Conservation (phyloP, 2,888 invertebrate genomes). For the Aporophyla nigra region DNA sequence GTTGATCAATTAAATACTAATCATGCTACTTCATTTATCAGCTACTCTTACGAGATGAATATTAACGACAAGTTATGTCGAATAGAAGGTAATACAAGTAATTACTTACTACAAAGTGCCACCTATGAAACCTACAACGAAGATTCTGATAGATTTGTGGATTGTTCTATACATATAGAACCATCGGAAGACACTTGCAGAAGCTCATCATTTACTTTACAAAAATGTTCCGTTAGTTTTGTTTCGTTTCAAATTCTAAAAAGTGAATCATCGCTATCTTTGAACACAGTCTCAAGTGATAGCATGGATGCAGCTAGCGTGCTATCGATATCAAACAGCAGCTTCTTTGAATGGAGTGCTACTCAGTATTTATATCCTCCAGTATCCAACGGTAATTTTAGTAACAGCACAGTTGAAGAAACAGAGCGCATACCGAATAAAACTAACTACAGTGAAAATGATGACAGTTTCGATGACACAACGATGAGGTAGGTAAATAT, state of each 20-base stretch:
- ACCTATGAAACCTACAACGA: neutral
- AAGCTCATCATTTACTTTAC: slow-evolving; percentile 10
- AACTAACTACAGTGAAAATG: slow-evolving; percentile 41
- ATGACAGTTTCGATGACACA: slow-evolving; percentile 41
- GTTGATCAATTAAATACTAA: slow-evolving; percentile 13
- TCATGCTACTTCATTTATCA: slow-evolving; percentile 10
- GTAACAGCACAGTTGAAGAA: slow-evolving; percentile 44
- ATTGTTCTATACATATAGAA: neutral
- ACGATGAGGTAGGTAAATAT: slow-evolving; percentile 66
- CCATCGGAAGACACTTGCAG: neutral
- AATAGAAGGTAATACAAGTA: slow-evolving; percentile 23
- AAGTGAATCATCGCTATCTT: slow-evolving; percentile 73
- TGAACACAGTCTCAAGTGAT: slow-evolving; percentile 60
- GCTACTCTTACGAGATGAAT: neutral
- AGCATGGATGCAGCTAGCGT: slow-evolving; percentile 67
- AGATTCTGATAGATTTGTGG: slow-evolving; percentile 1
- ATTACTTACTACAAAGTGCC: neutral
- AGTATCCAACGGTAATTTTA: slow-evolving; percentile 34
- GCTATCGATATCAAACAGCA: slow-evolving; percentile 67
- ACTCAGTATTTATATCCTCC: slow-evolving; percentile 64
- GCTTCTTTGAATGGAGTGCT: slow-evolving; percentile 58
- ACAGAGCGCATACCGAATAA: slow-evolving; percentile 53
- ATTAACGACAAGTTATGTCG: neutral
- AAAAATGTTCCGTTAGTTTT: slow-evolving; percentile 60
- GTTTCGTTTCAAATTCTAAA: slow-evolving; percentile 67